phyloP scores from a whole-genome alignment of 2,797 vertebrate genomes.

The Sciurus carolinensis region DNA sequence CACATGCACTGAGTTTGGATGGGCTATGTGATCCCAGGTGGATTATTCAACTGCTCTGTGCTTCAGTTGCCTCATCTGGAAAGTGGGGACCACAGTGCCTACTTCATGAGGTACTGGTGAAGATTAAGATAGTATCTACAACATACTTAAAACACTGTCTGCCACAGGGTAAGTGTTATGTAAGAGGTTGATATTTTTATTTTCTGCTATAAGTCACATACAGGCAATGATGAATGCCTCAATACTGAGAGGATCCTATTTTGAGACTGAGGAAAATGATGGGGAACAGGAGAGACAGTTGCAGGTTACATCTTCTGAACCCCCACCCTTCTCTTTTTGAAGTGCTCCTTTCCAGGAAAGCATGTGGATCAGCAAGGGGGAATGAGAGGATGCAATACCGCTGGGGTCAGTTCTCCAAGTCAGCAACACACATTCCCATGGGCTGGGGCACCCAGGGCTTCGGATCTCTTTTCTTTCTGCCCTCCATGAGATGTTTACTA shows the following conservation, averaged over 20 bases:
- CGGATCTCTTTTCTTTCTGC: background rate
- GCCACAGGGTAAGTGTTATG: background rate
- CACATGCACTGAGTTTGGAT: background rate
- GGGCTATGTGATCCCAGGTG: background rate
- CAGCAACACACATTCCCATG: background rate
- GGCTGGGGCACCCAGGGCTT: background rate
- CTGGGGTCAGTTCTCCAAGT: background rate
- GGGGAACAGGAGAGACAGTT: background rate
- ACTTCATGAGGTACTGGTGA: background rate
- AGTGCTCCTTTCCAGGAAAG: background rate
- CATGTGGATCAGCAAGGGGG: background rate
- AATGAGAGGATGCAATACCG: background rate
- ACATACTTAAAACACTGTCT: background rate
- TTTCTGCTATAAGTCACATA: background rate
- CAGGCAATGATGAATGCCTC: background rate
- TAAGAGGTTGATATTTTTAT: background rate
- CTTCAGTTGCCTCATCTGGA: background rate
- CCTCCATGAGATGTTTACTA: background rate
- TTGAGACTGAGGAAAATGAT: background rate
- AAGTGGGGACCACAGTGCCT: background rate
- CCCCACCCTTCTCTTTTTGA: background rate
- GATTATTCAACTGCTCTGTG: background rate
- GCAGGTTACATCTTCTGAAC: background rate
- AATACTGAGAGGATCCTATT: background rate
- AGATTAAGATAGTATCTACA: background rate